Conservation (phyloP, 2,113 vertebrate species). For the Phainopepla nitens region DNA sequence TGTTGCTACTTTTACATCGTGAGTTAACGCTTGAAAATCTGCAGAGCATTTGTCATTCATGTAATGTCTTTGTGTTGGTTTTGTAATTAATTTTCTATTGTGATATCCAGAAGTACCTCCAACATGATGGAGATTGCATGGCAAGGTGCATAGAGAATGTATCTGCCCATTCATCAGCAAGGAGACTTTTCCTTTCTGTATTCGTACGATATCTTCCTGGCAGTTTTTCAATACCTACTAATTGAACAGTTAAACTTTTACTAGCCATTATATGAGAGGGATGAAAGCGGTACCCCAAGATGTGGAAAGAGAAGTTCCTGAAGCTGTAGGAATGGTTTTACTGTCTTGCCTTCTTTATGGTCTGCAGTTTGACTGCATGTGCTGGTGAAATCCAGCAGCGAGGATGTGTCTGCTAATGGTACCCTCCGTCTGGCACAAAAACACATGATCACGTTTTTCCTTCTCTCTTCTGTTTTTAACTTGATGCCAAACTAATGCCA, state of each 20-base stretch:
- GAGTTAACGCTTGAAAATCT: neutral
- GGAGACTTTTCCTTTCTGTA: neutral
- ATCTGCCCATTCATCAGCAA: neutral
- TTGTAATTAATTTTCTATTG: neutral
- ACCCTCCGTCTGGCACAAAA: neutral
- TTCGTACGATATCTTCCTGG: neutral
- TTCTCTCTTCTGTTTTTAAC: neutral
- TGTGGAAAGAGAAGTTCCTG: neutral
- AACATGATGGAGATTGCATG: fast-evolving
- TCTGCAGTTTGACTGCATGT: neutral
- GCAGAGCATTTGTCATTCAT: neutral
- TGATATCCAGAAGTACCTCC: neutral
- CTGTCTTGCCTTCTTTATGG: neutral
- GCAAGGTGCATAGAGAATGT: neutral
- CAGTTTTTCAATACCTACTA: neutral
- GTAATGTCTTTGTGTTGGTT: neutral
- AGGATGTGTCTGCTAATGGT: neutral
- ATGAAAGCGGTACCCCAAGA: neutral
- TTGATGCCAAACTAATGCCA: neutral
- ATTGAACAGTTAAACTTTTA: neutral
- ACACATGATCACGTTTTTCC: neutral
- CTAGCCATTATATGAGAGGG: neutral
- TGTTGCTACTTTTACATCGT: neutral
- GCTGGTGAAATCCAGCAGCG: neutral
- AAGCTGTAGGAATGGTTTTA: neutral